These are phyloP conservation scores for Anguilla obscura DNA, from an alignment of 2,797 vertebrate genomes.

Conservation along the genomic window DNA sequence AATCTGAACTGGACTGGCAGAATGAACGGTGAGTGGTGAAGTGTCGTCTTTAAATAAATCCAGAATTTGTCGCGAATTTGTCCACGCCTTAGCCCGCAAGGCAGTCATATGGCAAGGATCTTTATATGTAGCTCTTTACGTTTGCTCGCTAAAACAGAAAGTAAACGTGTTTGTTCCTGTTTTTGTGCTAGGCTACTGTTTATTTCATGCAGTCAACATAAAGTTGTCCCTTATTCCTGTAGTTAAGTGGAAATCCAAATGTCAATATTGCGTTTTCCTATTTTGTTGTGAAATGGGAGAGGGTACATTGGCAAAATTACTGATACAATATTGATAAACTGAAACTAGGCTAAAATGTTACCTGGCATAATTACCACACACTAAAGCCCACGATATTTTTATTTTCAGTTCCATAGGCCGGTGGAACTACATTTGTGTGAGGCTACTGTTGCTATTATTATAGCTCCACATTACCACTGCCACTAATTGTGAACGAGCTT, in stretches of 20 bases:
- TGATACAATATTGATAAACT: neutral
- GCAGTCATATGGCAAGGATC: neutral
- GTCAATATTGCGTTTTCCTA: neutral
- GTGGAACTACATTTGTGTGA: neutral
- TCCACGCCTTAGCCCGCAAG: neutral
- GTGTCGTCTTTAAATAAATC: neutral
- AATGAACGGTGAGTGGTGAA: slow-evolving; percentile 75
- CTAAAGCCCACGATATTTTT: neutral
- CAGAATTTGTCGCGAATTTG: neutral
- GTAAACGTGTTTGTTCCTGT: neutral
- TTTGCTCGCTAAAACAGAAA: neutral
- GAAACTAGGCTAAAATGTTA: neutral
- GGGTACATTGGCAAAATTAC: neutral
- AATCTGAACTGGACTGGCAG: slow-evolving; percentile 53
- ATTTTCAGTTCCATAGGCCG: neutral
- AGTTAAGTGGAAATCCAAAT: neutral
- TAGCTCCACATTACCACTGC: neutral
- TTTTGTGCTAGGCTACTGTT: neutral
- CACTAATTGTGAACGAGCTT: neutral
- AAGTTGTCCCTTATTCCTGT: neutral
- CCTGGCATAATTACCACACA: neutral
- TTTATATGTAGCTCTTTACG: neutral
- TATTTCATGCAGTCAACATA: neutral
- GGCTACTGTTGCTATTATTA: neutral
- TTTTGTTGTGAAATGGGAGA: neutral